phyloP scores from a whole-genome alignment of 2,888 invertebrate species.

The Drosophila multiciliata region DNA sequence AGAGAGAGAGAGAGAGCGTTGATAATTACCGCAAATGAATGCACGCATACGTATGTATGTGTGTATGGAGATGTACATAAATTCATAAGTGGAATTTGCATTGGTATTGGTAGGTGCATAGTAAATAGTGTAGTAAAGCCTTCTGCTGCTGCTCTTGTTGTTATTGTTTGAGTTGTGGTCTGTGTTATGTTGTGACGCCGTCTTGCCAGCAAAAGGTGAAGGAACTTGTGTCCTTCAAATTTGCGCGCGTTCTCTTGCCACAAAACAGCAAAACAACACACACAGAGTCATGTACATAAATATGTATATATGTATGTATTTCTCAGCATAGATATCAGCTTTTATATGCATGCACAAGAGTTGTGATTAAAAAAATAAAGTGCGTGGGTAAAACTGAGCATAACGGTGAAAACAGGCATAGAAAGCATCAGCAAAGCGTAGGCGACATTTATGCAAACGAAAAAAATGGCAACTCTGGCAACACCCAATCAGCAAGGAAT shows the following conservation, averaged over 20 bases:
- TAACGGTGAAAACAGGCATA: slow-evolving; percentile 58
- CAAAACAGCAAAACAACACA: slow-evolving; percentile 23
- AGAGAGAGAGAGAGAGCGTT: slow-evolving; percentile 27
- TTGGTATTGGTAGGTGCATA: slow-evolving; percentile 55
- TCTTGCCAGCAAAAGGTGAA: slow-evolving; percentile 60
- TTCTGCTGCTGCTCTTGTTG: slow-evolving; percentile 28
- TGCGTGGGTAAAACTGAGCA: slow-evolving; percentile 46
- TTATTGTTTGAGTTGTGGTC: slow-evolving; percentile 26
- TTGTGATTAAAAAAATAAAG: slow-evolving; percentile 24
- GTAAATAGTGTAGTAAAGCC: slow-evolving; percentile 73
- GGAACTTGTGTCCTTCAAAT: slow-evolving; percentile 79
- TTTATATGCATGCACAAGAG: slow-evolving; percentile 11
- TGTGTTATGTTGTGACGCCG: slow-evolving; percentile 51
- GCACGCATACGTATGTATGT: slow-evolving; percentile 19
- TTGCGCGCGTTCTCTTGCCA: slow-evolving; percentile 62
- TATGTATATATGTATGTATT: slow-evolving; percentile 7
- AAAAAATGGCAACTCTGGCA: slow-evolving; percentile 30
- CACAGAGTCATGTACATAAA: background rate
- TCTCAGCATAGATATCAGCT: slow-evolving; percentile 21
- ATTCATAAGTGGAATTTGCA: slow-evolving; percentile 38
- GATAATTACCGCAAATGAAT: slow-evolving; percentile 63
- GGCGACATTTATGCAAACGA: slow-evolving; percentile 37
- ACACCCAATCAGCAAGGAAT: slow-evolving; percentile 35
- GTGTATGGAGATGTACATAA: background rate
- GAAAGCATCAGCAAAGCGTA: slow-evolving; percentile 52